These are phyloP conservation scores for Panurus biarmicus DNA, from an alignment of 2,113 vertebrate species.

Conservation along the genomic window DNA sequence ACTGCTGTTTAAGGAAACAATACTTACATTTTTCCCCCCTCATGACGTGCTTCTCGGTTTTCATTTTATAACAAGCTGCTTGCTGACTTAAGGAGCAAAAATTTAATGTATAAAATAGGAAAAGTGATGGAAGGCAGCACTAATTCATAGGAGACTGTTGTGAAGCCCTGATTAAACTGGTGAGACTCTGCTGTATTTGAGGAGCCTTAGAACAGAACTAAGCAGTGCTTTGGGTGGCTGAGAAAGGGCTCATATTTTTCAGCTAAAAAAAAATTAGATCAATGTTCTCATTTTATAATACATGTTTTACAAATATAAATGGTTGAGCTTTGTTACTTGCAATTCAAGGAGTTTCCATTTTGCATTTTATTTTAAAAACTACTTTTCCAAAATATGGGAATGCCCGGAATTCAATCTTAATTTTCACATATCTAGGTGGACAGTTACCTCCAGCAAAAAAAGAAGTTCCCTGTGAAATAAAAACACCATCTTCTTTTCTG, in stretches of 20 bases:
- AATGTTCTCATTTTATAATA: not conserved
- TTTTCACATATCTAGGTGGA: not conserved
- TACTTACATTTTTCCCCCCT: not conserved
- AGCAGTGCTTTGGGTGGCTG: not conserved
- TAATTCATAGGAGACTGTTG: not conserved
- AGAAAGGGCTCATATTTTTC: not conserved
- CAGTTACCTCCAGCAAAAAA: not conserved
- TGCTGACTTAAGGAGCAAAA: not conserved
- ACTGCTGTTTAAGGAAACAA: not conserved
- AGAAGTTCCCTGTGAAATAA: not conserved
- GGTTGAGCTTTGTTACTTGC: not conserved
- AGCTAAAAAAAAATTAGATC: not conserved
- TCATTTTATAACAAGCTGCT: not conserved
- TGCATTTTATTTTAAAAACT: not conserved
- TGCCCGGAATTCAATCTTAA: not conserved
- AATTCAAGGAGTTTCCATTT: not conserved
- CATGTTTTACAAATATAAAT: not conserved
- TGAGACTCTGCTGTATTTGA: not conserved
- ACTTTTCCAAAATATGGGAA: not conserved
- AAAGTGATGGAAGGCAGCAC: not conserved
- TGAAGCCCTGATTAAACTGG: not conserved
- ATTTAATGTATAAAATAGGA: not conserved
- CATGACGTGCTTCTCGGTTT: not conserved
- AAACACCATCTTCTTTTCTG: not conserved
- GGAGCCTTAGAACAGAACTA: not conserved